Percentiles rank a stretch among this genome's conserved stretches.
Evolutionary conservation across 2,113 vertebrate genomes (phyloP).

Genomic region (Phalacrocorax pelagicus): DNA sequence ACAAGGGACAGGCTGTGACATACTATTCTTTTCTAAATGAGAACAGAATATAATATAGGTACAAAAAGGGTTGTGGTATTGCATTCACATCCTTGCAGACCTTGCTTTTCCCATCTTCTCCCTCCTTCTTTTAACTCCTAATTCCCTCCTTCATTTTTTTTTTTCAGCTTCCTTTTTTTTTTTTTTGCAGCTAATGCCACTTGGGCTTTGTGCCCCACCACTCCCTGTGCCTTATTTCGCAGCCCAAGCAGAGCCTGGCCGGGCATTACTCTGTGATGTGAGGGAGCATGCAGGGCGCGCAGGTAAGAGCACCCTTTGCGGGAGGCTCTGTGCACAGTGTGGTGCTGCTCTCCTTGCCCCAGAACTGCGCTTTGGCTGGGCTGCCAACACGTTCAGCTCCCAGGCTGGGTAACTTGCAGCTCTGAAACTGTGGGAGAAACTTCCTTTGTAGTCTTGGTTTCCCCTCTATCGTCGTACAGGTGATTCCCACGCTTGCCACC

Average conservation of each 20-base stretch:
- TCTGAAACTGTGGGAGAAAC: background rate
- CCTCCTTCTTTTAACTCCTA: background rate
- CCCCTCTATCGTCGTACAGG: background rate
- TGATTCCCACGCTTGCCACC: background rate
- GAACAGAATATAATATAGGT: background rate
- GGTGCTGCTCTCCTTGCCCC: background rate
- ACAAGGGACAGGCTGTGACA: background rate
- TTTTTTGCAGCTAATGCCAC: background rate
- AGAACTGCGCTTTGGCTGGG: background rate
- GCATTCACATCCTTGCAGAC: background rate
- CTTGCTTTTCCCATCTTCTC: background rate
- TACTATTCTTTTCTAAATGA: background rate
- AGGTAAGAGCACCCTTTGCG: background rate
- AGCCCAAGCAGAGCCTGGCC: background rate
- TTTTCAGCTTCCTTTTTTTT: background rate
- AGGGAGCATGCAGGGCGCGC: background rate
- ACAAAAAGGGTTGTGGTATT: background rate
- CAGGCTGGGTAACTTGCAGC: background rate
- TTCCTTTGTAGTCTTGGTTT: background rate
- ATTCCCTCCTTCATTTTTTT: background rate
- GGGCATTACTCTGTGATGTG: background rate
- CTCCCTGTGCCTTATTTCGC: background rate
- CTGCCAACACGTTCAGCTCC: fast-evolving
- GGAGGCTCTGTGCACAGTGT: too few species aligned
- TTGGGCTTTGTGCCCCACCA: fast-evolving